Percentiles rank a stretch among this genome's conserved stretches.
These are phyloP conservation scores for Chloroceryle inda DNA, from an alignment of 2,797 vertebrate species.

Conservation along the genomic window DNA sequence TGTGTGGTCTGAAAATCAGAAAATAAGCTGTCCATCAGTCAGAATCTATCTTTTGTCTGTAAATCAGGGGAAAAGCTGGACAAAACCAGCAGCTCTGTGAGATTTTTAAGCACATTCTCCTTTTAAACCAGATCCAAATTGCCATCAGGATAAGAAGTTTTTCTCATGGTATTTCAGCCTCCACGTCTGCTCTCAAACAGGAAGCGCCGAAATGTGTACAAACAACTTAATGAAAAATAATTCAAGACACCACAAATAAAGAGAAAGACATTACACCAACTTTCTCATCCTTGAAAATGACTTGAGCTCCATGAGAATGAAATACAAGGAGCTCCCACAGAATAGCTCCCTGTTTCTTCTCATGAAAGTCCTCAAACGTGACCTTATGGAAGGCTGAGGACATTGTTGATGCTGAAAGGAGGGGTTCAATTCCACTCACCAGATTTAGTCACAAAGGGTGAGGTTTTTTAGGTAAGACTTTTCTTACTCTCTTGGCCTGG, in stretches of 20 bases:
- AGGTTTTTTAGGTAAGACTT: background rate
- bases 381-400: background rate
- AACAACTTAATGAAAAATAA: conserved; percentile 68
- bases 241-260: conserved; percentile 34
- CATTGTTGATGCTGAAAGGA: background rate
- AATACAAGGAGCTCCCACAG: background rate
- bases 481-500: background rate
- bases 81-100: background rate
- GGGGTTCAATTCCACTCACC: background rate
- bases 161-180: conserved; percentile 71
- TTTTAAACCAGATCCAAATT: conserved; percentile 41
- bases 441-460: background rate
- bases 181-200: conserved; percentile 54
- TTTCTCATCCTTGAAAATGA: conserved; percentile 48
- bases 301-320: conserved; percentile 62
- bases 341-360: conserved; percentile 14
- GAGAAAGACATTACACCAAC: conserved; percentile 32
- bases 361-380: background rate
- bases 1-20: conserved; percentile 2
- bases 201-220: conserved; percentile 68
- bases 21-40: background rate
- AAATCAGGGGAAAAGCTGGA: background rate
- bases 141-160: conserved; percentile 58
- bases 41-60: background rate
- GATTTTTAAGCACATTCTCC: conserved; percentile 31